Conservation (phyloP, 2,888 invertebrate species). For the Drosophila fungiperda region DNA sequence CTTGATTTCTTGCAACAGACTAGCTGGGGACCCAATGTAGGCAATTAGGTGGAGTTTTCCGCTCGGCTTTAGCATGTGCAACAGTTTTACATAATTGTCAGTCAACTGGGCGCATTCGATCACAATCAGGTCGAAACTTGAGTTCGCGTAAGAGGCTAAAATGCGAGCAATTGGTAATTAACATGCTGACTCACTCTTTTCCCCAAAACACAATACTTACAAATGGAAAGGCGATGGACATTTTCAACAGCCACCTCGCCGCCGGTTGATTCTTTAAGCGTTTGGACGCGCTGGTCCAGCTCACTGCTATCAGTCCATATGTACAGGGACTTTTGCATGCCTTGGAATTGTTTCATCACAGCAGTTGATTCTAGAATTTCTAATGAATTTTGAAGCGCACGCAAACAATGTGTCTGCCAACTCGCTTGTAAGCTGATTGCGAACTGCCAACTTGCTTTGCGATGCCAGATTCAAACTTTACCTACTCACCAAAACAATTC, state of each 20-base stretch:
- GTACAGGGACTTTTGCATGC: constrained; percentile 86
- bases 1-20: constrained; percentile 86
- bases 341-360: constrained; percentile 83
- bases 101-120: constrained; percentile 82
- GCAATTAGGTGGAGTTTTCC: constrained; percentile 87
- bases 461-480: neutral
- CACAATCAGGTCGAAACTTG: constrained; percentile 88
- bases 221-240: constrained; percentile 87
- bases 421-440: neutral
- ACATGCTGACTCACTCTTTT: constrained; percentile 62
- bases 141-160: constrained; percentile 87
- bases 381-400: constrained; percentile 48
- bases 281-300: constrained; percentile 86
- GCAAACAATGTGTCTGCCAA: constrained; percentile 27
- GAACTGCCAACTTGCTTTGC: constrained; percentile 18
- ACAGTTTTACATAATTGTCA: constrained; percentile 86
- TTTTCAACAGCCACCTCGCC: constrained; percentile 87
- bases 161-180: constrained; percentile 30
- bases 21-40: constrained; percentile 82
- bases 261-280: constrained; percentile 86
- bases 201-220: constrained; percentile 85
- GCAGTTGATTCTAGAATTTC: constrained; percentile 38
- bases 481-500: neutral
- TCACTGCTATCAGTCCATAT: constrained; percentile 87
- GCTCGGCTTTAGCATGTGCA: constrained; percentile 88